A percentile compares a stretch with the other conserved stretches of the same genome.
phyloP scores from a whole-genome alignment of 1,140 invertebrate species.

The Aphelinus certus region DNA sequence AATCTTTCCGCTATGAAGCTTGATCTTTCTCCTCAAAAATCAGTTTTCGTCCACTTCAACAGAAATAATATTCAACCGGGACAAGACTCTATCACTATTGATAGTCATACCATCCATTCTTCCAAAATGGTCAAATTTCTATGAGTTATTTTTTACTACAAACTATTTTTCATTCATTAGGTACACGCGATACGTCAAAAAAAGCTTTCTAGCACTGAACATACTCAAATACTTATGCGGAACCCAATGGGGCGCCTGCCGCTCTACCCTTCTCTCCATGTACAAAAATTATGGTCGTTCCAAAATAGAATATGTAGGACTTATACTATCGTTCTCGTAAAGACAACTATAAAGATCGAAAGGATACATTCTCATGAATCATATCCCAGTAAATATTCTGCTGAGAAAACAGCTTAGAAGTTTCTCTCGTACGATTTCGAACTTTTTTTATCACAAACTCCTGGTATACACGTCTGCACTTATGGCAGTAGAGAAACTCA shows the following conservation, averaged over 20 bases:
- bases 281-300: not conserved
- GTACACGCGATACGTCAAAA: too few species aligned
- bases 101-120: not conserved
- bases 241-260: not conserved
- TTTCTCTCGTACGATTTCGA: too few species aligned
- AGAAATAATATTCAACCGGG: not conserved
- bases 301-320: not conserved
- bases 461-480: too few species aligned
- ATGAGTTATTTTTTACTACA: not conserved
- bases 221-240: slow-evolving; percentile 7
- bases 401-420: too few species aligned
- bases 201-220: not conserved
- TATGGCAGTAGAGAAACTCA: too few species aligned
- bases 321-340: not conserved
- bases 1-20: not conserved
- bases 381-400: too few species aligned
- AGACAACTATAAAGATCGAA: not conserved
- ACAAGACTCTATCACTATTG: not conserved
- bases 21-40: not conserved
- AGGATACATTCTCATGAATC: not conserved
- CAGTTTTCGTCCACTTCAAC: not conserved
- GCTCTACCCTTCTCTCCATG: not conserved
- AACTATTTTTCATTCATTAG: not conserved
- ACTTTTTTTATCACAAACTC: too few species aligned
- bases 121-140: not conserved